Conservation (phyloP, 2,113 vertebrate genomes). For the Nannospalax galili region DNA sequence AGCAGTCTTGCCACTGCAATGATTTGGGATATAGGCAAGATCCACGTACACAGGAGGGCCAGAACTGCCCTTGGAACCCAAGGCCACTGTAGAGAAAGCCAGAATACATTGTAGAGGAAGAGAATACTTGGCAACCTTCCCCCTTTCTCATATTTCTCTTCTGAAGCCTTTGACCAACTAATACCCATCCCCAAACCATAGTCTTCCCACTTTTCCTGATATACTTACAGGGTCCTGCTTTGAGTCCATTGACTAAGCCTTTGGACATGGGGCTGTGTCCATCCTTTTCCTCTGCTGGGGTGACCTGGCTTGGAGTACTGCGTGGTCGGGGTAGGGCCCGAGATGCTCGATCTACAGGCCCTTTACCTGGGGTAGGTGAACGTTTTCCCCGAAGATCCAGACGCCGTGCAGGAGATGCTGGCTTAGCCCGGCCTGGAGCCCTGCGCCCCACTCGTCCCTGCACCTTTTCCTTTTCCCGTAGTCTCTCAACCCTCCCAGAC, state of each 20-base stretch:
- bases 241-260: constrained; percentile 90
- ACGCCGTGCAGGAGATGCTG: constrained; percentile 92
- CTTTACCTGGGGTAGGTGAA: constrained; percentile 92
- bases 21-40: constrained; percentile 98
- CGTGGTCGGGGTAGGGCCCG: constrained; percentile 87
- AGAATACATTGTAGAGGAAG: constrained; percentile 35
- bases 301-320: constrained; percentile 85
- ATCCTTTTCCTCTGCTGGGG: constrained; percentile 89
- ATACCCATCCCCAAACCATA: background rate
- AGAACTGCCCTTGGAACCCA: constrained; percentile 78
- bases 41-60: constrained; percentile 96
- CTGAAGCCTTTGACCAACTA: background rate
- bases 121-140: background rate
- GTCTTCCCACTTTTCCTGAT: background rate
- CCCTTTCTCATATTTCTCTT: background rate
- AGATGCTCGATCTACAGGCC: constrained; percentile 86
- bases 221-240: constrained; percentile 90
- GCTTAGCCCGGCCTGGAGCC: constrained; percentile 90
- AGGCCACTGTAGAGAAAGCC: constrained; percentile 80
- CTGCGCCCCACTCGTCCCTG: constrained; percentile 91
- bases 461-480: constrained; percentile 94
- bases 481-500: constrained; percentile 88
- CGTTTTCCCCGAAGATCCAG: constrained; percentile 91
- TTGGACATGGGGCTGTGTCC: constrained; percentile 90
- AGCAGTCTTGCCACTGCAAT: constrained; percentile 98